Conservation (phyloP, 2,888 invertebrate genomes). For the Stegana nigrithorax region DNA sequence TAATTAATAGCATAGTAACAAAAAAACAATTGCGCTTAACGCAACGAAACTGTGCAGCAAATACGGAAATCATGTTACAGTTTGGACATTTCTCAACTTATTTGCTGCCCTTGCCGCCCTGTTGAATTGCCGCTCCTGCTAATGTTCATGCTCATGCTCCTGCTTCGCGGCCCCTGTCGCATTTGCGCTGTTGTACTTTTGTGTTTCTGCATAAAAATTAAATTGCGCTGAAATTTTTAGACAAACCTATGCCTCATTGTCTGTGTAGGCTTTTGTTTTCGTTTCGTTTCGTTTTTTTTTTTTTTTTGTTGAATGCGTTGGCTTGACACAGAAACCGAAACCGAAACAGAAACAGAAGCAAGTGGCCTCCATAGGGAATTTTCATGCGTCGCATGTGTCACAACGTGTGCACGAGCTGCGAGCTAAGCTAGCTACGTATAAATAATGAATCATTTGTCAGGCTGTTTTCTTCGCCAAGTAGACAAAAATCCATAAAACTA, state of each 20-base stretch:
- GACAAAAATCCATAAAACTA: conserved; percentile 32
- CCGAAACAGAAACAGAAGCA: no score
- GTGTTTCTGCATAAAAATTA: conserved; percentile 2
- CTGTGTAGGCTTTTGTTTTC: conserved; percentile 25
- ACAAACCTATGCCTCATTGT: conserved; percentile 31
- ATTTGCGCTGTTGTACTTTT: no score
- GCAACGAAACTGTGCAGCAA: no score
- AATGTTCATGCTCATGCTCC: no score
- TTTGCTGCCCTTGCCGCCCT: no score
- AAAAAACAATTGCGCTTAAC: no score
- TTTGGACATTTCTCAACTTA: no score
- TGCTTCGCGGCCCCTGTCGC: no score
- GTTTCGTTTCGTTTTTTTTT: background rate
- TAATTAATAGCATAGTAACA: no score
- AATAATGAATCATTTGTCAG: conserved; percentile 61
- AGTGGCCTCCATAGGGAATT: background rate
- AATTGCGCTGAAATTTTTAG: conserved; percentile 20
- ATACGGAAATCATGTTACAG: no score
- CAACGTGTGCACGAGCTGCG: background rate
- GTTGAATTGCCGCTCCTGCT: no score
- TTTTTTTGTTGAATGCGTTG: background rate
- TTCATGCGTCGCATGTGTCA: background rate
- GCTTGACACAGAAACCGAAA: background rate
- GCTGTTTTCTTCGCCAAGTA: conserved; percentile 36
- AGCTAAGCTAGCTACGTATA: conserved; percentile 31